These are phyloP conservation scores for Cetonia aurata DNA, from an alignment of 2,888 invertebrate species.

Conservation along the genomic window DNA sequence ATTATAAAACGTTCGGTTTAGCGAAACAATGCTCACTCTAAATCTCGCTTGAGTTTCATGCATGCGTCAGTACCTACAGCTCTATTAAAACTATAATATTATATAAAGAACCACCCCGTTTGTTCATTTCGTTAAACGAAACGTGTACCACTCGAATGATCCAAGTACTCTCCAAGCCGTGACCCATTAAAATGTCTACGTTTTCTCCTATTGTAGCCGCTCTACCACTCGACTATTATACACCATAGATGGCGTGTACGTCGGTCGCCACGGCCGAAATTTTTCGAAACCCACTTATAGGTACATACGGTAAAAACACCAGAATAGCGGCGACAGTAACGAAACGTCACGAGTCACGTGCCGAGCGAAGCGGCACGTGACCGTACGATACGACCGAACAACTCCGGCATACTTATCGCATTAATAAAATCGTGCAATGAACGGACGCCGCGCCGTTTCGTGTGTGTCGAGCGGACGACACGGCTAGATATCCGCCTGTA, in stretches of 20 bases:
- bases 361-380: slow-evolving; percentile 7
- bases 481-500: background rate
- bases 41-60: no score
- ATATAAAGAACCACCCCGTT: background rate
- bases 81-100: no score
- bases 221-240: background rate
- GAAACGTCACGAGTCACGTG: slow-evolving; percentile 15
- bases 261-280: background rate
- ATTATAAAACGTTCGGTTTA: no score
- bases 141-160: background rate
- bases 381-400: slow-evolving; percentile 16
- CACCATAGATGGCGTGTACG: background rate
- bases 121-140: background rate
- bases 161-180: background rate
- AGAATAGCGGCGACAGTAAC: background rate
- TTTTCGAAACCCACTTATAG: slow-evolving; percentile 18
- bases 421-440: slow-evolving; percentile 34
- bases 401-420: slow-evolving; percentile 33
- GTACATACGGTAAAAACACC: no score
- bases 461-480: background rate
- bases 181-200: background rate
- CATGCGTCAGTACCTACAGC: no score
- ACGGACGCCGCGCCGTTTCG: slow-evolving; percentile 20
- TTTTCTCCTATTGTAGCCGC: background rate
- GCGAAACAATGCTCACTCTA: no score